Conservation (phyloP, 2,888 invertebrate species). For the Theretra japonica region DNA sequence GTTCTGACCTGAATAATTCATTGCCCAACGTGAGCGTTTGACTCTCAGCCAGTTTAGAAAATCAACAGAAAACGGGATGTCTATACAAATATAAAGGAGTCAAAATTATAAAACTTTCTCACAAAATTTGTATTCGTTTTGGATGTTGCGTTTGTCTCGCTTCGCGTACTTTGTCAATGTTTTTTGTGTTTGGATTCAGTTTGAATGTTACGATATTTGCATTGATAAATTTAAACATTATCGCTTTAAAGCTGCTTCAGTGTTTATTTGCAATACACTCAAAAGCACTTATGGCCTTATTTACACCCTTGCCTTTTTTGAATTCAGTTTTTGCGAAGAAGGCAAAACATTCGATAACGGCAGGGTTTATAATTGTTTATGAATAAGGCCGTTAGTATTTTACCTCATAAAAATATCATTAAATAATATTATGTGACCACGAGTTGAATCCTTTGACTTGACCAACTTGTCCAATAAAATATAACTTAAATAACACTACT, state of each 20-base stretch:
- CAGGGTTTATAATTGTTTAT: no score
- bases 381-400: no score
- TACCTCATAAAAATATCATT: no score
- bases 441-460: no score
- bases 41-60: slow-evolving; percentile 73
- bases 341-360: no score
- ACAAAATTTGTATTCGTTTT: slow-evolving; percentile 34
- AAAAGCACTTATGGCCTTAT: no score
- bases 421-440: no score
- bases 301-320: no score
- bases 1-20: slow-evolving; percentile 82
- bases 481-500: background rate
- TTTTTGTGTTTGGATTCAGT: slow-evolving; percentile 42
- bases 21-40: slow-evolving; percentile 72
- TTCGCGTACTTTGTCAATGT: background rate
- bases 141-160: slow-evolving; percentile 16
- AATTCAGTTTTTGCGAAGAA: no score
- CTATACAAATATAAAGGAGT: slow-evolving; percentile 66
- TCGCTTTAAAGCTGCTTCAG: no score
- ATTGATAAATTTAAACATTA: background rate
- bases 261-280: no score
- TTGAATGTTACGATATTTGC: slow-evolving; percentile 36
- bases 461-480: background rate
- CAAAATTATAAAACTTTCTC: slow-evolving; percentile 64
- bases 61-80: slow-evolving; percentile 73